Conservation (phyloP, 1,140 invertebrate genomes). For the Laupala kohalensis region DNA sequence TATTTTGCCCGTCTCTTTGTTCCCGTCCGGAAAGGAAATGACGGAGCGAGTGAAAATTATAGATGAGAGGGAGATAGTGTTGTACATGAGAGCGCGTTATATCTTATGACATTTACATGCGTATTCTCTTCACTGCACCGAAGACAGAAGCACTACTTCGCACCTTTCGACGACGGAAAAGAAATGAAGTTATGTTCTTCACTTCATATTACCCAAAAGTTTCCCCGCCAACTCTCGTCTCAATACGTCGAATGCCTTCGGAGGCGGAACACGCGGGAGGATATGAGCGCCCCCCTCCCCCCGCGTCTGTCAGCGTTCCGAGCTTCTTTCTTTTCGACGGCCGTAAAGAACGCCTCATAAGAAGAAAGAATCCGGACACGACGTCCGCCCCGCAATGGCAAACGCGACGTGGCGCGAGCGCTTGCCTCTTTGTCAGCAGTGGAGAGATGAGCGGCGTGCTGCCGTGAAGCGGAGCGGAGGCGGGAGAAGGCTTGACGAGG, state of each 20-base stretch:
- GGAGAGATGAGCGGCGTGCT: background rate
- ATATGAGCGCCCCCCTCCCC: background rate
- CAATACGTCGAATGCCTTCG: background rate
- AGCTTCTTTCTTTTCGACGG: background rate
- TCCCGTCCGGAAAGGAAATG: background rate
- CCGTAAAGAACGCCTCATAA: background rate
- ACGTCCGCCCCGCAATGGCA: background rate
- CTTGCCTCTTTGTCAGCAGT: background rate
- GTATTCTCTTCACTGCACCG: background rate
- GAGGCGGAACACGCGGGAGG: background rate
- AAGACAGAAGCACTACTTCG: background rate
- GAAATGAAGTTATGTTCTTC: background rate
- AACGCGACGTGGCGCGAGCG: background rate
- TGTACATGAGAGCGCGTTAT: background rate
- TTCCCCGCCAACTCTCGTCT: background rate
- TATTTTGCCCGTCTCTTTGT: background rate
- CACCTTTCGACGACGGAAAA: background rate
- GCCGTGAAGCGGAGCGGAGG: background rate
- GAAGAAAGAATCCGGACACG: background rate
- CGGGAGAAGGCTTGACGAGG: background rate
- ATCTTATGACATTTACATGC: background rate
- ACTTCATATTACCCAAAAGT: background rate
- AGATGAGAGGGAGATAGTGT: background rate
- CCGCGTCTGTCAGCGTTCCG: background rate
- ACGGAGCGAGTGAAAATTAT: background rate